These are phyloP conservation scores for Eupithecia abbreviata DNA, from an alignment of 2,888 invertebrate genomes.

Conservation along the genomic window DNA sequence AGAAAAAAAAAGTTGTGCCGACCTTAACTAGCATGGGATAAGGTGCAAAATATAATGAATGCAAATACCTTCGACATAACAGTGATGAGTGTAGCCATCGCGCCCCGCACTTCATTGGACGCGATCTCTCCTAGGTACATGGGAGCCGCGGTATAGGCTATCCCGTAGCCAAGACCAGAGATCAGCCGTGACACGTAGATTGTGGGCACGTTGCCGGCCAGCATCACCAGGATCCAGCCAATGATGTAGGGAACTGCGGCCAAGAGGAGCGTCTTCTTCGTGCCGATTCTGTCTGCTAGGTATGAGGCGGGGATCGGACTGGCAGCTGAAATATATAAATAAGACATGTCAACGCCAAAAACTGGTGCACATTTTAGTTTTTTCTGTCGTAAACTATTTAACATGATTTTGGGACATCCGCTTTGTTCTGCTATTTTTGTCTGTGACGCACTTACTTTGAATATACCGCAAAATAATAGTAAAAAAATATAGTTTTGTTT, in stretches of 20 bases:
- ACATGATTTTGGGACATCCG: background rate
- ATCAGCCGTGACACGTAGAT: constrained; percentile 85
- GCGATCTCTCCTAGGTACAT: constrained; percentile 86
- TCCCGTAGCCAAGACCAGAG: constrained; percentile 85
- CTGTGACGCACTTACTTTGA: background rate
- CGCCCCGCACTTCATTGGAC: constrained; percentile 83
- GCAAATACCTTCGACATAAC: constrained; percentile 80
- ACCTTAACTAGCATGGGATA: too few species aligned
- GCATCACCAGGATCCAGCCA: constrained; percentile 86
- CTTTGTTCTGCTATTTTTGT: background rate
- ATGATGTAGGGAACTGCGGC: constrained; percentile 85
- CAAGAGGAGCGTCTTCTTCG: constrained; percentile 85
- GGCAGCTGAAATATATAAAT: constrained; percentile 71
- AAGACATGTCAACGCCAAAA: background rate
- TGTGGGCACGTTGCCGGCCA: constrained; percentile 81
- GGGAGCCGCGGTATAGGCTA: constrained; percentile 84
- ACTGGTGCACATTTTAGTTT: background rate
- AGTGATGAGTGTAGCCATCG: constrained; percentile 85
- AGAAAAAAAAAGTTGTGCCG: too few species aligned
- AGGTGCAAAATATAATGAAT: background rate
- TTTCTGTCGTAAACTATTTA: background rate
- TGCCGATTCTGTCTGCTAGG: constrained; percentile 86
- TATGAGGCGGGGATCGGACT: constrained; percentile 86
- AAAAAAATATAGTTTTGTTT: too few species aligned
- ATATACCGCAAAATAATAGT: background rate